phyloP scores from a whole-genome alignment of 1,140 invertebrate genomes.

The Ostrea denselamellosa region DNA sequence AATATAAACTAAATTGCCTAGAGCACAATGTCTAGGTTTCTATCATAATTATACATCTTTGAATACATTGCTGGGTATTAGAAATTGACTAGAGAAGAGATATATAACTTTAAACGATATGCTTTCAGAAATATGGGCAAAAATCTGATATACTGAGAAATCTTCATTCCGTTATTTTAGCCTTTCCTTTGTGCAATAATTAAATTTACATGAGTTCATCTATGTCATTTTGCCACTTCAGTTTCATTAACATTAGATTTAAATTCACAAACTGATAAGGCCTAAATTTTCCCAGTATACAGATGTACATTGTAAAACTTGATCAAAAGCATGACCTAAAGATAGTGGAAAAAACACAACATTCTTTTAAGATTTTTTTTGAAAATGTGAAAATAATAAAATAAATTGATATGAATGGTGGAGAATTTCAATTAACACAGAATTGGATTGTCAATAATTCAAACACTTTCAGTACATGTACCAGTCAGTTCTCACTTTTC shows the following conservation, averaged over 20 bases:
- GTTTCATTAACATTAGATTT: no score
- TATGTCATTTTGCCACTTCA: no score
- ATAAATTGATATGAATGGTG: neutral
- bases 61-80: neutral
- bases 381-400: neutral
- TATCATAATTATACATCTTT: neutral
- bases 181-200: no score
- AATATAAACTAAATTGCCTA: neutral
- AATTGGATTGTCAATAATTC: neutral
- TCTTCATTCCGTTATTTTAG: no score
- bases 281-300: no score
- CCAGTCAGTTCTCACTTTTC: neutral
- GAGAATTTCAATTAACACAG: neutral
- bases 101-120: neutral
- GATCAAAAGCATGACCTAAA: no score
- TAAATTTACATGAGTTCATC: no score
- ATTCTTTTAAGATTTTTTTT: neutral
- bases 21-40: neutral
- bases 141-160: neutral
- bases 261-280: no score
- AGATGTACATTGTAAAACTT: no score
- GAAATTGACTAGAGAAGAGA: conserved; percentile 13
- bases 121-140: neutral
- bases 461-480: neutral
- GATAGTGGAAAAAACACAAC: neutral